Conservation (phyloP, 2,888 invertebrate species). For the Eupithecia inturbata region DNA sequence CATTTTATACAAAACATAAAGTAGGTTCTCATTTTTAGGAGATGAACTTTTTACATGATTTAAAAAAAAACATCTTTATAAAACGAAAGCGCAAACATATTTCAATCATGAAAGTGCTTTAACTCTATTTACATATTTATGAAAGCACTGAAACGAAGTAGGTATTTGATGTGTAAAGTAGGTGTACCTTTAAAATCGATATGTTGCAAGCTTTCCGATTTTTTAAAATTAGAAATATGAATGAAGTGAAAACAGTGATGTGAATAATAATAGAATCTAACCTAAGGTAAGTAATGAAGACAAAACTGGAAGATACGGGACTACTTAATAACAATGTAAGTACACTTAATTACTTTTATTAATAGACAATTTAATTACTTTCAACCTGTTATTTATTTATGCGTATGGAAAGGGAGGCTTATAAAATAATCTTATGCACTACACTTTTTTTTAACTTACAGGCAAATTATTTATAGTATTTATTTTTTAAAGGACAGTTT, state of each 20-base stretch:
- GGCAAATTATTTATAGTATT: no score
- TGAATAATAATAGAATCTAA: not conserved
- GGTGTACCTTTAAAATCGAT: not conserved
- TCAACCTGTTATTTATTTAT: no score
- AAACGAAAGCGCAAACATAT: conserved; percentile 51
- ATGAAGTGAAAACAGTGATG: not conserved
- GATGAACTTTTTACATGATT: not conserved
- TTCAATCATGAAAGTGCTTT: conserved; percentile 54
- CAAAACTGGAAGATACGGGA: not conserved
- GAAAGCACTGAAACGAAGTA: conserved; percentile 45
- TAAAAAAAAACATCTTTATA: not conserved
- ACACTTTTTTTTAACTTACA: no score
- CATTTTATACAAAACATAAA: not conserved
- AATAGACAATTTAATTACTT: no score
- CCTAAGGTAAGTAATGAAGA: not conserved
- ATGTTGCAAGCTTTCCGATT: no score
- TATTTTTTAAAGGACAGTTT: no score
- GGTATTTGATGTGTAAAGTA: not conserved
- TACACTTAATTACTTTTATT: not conserved
- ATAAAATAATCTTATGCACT: no score
- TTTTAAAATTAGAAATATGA: not conserved
- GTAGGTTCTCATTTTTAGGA: not conserved
- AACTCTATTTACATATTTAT: conserved; percentile 58
- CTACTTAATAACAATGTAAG: not conserved
- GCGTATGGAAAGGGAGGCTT: no score